A percentile compares a stretch with the other conserved stretches of the same genome.
These are phyloP conservation scores for Orthonevra nobilis DNA, from an alignment of 2,888 invertebrate genomes.

Conservation along the genomic window DNA sequence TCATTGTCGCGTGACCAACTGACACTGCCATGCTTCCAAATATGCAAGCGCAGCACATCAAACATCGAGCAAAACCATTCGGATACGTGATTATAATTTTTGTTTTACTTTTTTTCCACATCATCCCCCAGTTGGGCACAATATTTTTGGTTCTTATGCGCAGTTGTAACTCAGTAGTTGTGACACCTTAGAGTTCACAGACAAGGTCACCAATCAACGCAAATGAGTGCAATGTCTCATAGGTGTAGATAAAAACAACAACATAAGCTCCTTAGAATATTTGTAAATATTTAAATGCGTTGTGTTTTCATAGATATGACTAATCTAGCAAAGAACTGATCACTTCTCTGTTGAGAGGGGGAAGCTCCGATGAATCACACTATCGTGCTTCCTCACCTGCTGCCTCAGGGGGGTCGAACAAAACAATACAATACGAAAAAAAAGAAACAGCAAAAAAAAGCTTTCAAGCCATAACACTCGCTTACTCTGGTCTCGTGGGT, in stretches of 20 bases:
- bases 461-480: conserved; percentile 62
- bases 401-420: too few relatives aligned
- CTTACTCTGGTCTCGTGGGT: conserved; percentile 39
- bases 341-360: too few relatives aligned
- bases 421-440: too few relatives aligned
- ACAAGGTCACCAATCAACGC: background rate
- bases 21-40: background rate
- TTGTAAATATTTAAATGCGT: too few relatives aligned
- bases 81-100: conserved; percentile 43
- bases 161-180: conserved; percentile 11
- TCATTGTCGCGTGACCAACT: conserved; percentile 31
- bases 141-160: conserved; percentile 1
- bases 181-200: too few relatives aligned
- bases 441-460: too few relatives aligned
- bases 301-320: too few relatives aligned
- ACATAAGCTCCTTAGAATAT: too few relatives aligned
- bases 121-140: background rate
- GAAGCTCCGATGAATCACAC: conserved; percentile 55
- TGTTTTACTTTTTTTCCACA: conserved; percentile 21
- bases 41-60: conserved; percentile 1
- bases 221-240: too few relatives aligned
- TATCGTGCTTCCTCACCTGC: conserved; percentile 1
- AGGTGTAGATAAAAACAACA: too few relatives aligned
- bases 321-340: too few relatives aligned
- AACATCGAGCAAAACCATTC: conserved; percentile 5